Evolutionary conservation across 2,113 vertebrate species (phyloP), one percentile per base, ranked within the genome.

Genomic region (Condylura cristata): DNA sequence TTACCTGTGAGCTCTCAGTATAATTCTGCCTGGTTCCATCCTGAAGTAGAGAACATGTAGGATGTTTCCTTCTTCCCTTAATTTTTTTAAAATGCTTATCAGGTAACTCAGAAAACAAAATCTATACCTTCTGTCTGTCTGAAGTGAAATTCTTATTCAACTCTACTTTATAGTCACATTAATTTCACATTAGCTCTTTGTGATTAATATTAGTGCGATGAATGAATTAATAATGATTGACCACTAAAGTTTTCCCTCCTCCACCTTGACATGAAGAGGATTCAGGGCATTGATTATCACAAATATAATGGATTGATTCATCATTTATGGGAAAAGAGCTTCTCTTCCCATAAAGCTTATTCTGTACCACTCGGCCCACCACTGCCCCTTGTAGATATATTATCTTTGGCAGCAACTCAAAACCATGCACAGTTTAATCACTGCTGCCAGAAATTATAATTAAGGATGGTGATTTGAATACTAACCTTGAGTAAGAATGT

Each of bases 141-240:
- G 90, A 90, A 95, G 51, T 96, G 96, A 98, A 97, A 98, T 96
- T 97, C 95, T 95, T 97, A 94, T 96, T 97, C 97, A 98, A 97
- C 95, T 74, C 94, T 96, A 85, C 97, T 97, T 98, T 98, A 97
- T 61, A 97, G 96, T 95, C 98, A 96, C 98, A 98, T 98, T 98
- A 98, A 97, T 97, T 98, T 98, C 98, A 97, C 98, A 98, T 98
- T 98, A 98, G 97, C 93, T 97, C 65, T 48, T 97, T 2, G 0
- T 98, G 98, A 98, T 98, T 98, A 98, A 98, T 98, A 98, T 97
- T 97, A 97, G 97, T 97, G 86, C 81, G 95, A 96, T 96, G 75
- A 97, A 98, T 98, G 98, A 98, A 98, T 98, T 98, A 98, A 98
- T 98, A 98, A 98, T 98, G 98, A 98, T 97, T 98, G 97, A 86